Base-by-base conservation (phyloP, 2,888 invertebrate genomes). In the Ichneumoninae sp. region DNA sequence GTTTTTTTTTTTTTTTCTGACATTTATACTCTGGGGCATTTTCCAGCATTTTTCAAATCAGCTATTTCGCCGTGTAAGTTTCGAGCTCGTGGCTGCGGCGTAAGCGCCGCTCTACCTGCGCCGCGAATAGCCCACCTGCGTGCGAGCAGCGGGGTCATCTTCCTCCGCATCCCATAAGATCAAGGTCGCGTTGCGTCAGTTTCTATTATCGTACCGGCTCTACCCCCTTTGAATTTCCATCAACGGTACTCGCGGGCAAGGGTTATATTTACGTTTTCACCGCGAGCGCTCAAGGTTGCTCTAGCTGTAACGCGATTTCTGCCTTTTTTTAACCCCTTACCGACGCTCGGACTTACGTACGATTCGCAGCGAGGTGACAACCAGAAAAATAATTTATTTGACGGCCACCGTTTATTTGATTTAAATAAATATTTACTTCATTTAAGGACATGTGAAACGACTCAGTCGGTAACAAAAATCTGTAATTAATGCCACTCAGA, bases 151-250 rank as follows among this genome's bases (percentile, higher is more conserved):
- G 33, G 62, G 76, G 60, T 76, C 60, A 69, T 83, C 71, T 81
- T 81, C 60, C 68, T 72, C 44, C 62, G 77, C 69, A 54, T 69
- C 74, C 54, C 62, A 77, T 80, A 80, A 77, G 80, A 80, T 80
- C 80, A 80, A 80, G 78, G 74, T 72, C 69, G 40, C 54, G 30
- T 76, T 60, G 50, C 75, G 66, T 66, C 66, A 22, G 54, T 22
- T 54, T 54, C 22, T 69, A 16, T 70, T 33, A 47, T 47, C 62
- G 44, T 30, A 33, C 22, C 13, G 54, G 79, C 60, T 62, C 36
- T 36, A 6, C 36, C 16, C 36, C 22, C 44, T n/a, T 54, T 70
- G 19, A 36, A 19, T 33, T 74, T 70, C 22, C 40, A 13, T 72
- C 30, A 26, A 19, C 19, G 10, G n/a, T 57, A 57, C 26, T 22